These are phyloP conservation scores for Patagioenas fasciata DNA, from an alignment of 2,113 vertebrate genomes.

Conservation along the genomic window DNA sequence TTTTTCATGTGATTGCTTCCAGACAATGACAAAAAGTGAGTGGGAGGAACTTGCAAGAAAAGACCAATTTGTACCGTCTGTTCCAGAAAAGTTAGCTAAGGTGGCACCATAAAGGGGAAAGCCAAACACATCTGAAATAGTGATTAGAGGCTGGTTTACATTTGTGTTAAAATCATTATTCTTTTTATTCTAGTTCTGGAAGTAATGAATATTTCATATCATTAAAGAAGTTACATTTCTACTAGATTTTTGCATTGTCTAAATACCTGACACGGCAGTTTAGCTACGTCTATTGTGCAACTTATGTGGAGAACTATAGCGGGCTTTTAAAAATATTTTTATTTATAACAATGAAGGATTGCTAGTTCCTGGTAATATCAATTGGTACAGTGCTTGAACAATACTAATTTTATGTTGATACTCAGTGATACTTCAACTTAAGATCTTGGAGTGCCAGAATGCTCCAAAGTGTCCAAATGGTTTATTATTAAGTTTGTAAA, in stretches of 20 bases:
- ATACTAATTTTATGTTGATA: neutral
- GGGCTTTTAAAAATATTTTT: neutral
- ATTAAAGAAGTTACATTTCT: neutral
- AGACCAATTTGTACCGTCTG: neutral
- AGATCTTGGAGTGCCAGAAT: neutral
- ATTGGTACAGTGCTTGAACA: neutral
- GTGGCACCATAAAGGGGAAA: neutral
- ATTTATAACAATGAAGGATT: neutral
- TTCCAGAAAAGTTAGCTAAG: neutral
- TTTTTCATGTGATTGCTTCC: neutral
- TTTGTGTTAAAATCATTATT: neutral
- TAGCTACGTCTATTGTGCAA: neutral
- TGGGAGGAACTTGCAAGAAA: neutral
- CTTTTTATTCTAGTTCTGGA: neutral
- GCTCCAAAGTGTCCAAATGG: accelerated
- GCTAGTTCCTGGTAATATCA: neutral
- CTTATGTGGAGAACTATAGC: neutral
- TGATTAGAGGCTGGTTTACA: neutral
- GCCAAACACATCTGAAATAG: neutral
- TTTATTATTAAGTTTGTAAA: neutral
- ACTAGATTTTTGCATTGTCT: neutral
- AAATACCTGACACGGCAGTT: neutral
- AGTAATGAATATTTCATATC: neutral
- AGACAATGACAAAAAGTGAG: neutral
- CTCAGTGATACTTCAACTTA: neutral